Conservation (phyloP, 2,797 vertebrate species). For the Hoplostethus mediterraneus region DNA sequence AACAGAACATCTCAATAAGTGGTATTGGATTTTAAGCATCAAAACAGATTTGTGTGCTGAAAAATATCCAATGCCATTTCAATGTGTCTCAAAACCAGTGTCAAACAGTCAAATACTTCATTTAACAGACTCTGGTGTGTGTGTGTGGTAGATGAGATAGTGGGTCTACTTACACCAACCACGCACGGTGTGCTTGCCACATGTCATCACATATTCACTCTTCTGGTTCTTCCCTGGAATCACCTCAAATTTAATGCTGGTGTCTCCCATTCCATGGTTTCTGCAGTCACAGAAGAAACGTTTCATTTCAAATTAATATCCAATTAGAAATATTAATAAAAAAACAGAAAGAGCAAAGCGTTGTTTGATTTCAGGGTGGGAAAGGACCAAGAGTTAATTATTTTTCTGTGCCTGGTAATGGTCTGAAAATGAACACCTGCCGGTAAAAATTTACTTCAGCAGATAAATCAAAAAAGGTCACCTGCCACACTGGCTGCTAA, state of each 20-base stretch:
- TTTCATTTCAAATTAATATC: neutral
- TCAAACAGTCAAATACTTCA: neutral
- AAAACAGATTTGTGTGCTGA: too few species aligned
- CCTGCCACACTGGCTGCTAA: too few species aligned
- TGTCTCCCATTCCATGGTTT: slow-evolving; percentile 99
- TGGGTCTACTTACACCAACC: slow-evolving; percentile 95
- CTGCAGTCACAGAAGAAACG: slow-evolving; percentile 72
- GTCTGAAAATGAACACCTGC: too few species aligned
- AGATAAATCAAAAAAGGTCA: too few species aligned
- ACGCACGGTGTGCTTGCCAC: slow-evolving; percentile 97
- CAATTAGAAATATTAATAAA: neutral
- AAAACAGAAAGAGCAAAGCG: neutral
- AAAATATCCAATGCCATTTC: too few species aligned
- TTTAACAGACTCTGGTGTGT: neutral
- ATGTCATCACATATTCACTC: slow-evolving; percentile 99
- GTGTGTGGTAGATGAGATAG: neutral
- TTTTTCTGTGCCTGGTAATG: too few species aligned
- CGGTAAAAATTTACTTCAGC: too few species aligned
- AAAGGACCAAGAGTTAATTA: too few species aligned
- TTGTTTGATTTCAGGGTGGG: too few species aligned
- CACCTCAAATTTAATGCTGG: slow-evolving; percentile 99
- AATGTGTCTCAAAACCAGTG: too few species aligned
- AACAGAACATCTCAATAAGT: too few species aligned
- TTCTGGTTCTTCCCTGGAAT: slow-evolving; percentile 99
- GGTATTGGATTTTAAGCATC: too few species aligned